These are phyloP conservation scores for Littorina saxatilis DNA, from an alignment of 1,140 invertebrate species.

Conservation along the genomic window DNA sequence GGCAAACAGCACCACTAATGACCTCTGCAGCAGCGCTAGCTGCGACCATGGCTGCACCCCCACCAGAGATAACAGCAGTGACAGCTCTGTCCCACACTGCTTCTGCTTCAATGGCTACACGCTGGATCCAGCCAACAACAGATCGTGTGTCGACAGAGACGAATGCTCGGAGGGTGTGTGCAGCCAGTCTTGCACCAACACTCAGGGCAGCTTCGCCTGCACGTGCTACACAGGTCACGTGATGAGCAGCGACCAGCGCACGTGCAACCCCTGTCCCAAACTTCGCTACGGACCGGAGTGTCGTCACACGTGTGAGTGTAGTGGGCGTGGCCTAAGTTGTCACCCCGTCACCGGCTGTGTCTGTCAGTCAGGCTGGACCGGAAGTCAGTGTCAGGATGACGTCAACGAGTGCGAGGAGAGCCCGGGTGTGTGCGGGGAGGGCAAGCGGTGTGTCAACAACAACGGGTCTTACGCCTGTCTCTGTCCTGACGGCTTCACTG, in stretches of 20 bases:
- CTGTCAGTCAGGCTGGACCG: too few species aligned
- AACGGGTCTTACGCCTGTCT: conserved; percentile 15
- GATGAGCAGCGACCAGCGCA: too few species aligned
- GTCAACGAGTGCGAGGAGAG: too few species aligned
- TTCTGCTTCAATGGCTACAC: not conserved
- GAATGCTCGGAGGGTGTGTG: too few species aligned
- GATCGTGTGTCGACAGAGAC: conserved; percentile 51
- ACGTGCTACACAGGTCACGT: conserved; percentile 49
- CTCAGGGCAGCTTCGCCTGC: conserved; percentile 53
- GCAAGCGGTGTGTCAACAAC: too few species aligned
- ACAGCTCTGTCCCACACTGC: not conserved
- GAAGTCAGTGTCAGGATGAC: too few species aligned
- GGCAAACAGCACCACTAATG: not conserved
- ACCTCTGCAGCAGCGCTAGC: not conserved
- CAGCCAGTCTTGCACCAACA: conserved; percentile 64
- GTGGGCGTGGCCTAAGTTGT: conserved; percentile 46
- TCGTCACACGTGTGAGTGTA: too few species aligned
- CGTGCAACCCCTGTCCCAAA: too few species aligned
- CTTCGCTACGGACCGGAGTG: too few species aligned
- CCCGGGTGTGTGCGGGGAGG: too few species aligned
- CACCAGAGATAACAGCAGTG: not conserved
- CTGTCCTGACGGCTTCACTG: not conserved
- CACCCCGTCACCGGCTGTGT: too few species aligned
- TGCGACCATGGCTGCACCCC: not conserved
- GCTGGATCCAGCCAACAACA: not conserved